These are phyloP conservation scores for Aspidiotus destructor DNA, from an alignment of 2,888 invertebrate genomes.

Conservation along the genomic window DNA sequence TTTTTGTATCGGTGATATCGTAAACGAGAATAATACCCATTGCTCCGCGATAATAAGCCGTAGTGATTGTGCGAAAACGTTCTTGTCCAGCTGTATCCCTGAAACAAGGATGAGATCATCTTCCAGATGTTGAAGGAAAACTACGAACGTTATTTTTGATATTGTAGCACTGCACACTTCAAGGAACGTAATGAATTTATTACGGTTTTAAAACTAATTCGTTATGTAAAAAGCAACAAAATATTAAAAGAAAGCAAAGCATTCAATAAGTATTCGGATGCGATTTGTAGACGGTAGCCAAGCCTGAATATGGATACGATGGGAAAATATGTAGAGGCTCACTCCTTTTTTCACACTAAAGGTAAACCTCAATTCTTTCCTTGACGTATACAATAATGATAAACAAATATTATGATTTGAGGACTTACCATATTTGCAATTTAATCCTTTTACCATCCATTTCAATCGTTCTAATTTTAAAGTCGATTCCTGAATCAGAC, in stretches of 20 bases:
- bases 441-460: slow-evolving; percentile 97
- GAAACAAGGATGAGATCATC: slow-evolving; percentile 35
- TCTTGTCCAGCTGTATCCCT: slow-evolving; percentile 99
- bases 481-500: slow-evolving; percentile 80
- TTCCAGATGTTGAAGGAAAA: slow-evolving; percentile 38
- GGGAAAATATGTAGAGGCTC: too few relatives aligned
- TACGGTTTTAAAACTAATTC: too few relatives aligned
- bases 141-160: slow-evolving; percentile 45
- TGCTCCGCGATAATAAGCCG: slow-evolving; percentile 98
- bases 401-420: neutral
- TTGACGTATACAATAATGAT: neutral
- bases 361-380: slow-evolving; percentile 34
- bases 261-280: too few relatives aligned
- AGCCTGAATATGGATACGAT: too few relatives aligned
- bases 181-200: too few relatives aligned
- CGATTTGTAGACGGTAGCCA: too few relatives aligned
- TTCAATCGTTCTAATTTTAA: slow-evolving; percentile 97
- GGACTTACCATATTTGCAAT: slow-evolving; percentile 90
- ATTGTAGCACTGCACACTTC: slow-evolving; percentile 29
- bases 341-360: slow-evolving; percentile 1
- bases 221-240: too few relatives aligned
- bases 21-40: slow-evolving; percentile 99
- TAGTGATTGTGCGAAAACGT: slow-evolving; percentile 96
- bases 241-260: too few relatives aligned
- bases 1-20: slow-evolving; percentile 98